phyloP scores from a whole-genome alignment of 2,888 invertebrate species.

The Sphecodes monilicornis region DNA sequence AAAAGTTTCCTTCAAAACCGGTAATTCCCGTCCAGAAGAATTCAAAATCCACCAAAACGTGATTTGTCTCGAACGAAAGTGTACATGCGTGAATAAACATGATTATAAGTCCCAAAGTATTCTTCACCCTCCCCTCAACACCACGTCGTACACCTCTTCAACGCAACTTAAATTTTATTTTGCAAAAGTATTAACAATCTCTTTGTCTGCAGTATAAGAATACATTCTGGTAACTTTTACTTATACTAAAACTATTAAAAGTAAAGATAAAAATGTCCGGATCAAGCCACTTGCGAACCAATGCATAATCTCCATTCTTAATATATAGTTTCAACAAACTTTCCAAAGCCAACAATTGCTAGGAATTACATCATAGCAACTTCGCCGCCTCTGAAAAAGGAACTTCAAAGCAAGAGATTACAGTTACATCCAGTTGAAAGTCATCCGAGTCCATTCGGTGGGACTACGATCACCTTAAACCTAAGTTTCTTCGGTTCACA shows the following conservation, averaged over 20 bases:
- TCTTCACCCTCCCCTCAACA: background rate
- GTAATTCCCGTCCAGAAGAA: background rate
- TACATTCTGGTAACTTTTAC: background rate
- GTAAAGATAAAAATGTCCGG: background rate
- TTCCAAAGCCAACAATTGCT: background rate
- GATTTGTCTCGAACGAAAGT: background rate
- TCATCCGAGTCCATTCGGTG: background rate
- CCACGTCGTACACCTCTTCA: background rate
- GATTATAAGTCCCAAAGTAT: background rate
- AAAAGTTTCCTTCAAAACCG: background rate
- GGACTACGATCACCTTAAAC: background rate
- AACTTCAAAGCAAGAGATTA: background rate
- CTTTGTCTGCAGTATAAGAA: background rate
- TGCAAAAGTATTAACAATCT: background rate
- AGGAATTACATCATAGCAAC: background rate
- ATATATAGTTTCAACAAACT: background rate
- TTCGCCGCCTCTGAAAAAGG: background rate
- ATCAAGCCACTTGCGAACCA: background rate
- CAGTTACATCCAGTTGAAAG: background rate
- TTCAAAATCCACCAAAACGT: background rate
- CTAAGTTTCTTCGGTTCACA: constrained; percentile 59
- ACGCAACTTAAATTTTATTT: background rate
- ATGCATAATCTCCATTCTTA: background rate
- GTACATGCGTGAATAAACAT: background rate
- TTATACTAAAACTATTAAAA: background rate